phyloP scores from a whole-genome alignment of 2,797 vertebrate genomes.

The Halcyon smyrnensis region DNA sequence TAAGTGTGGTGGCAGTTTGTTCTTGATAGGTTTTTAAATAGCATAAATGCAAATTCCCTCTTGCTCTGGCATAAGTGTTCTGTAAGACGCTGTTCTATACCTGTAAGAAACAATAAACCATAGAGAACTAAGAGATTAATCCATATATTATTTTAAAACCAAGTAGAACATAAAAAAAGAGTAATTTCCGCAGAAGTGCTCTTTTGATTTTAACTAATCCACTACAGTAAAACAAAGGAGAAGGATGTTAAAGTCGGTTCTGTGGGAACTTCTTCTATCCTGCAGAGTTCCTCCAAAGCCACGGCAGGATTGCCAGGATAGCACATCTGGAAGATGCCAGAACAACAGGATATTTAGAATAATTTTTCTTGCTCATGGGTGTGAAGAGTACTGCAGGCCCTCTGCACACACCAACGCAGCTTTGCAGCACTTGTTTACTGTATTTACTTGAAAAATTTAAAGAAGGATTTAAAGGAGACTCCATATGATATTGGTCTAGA shows the following conservation, averaged over 20 bases:
- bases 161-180: background rate
- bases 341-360: background rate
- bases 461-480: background rate
- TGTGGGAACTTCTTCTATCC: background rate
- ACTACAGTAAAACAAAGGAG: background rate
- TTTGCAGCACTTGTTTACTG: background rate
- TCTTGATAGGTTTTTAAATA: background rate
- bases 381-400: background rate
- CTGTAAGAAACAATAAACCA: background rate
- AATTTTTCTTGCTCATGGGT: background rate
- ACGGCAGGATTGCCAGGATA: rapidly evolving
- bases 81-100: background rate
- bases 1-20: background rate
- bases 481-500: background rate
- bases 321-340: background rate
- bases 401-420: background rate
- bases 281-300: background rate
- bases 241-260: background rate
- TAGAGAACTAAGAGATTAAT: background rate
- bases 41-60: background rate
- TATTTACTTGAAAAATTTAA: background rate
- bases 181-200: background rate
- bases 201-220: background rate
- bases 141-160: background rate
- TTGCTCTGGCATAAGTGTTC: background rate